Conservation (phyloP, 92 coral and sea anemone species). For the Parazoanthus darwini region DNA sequence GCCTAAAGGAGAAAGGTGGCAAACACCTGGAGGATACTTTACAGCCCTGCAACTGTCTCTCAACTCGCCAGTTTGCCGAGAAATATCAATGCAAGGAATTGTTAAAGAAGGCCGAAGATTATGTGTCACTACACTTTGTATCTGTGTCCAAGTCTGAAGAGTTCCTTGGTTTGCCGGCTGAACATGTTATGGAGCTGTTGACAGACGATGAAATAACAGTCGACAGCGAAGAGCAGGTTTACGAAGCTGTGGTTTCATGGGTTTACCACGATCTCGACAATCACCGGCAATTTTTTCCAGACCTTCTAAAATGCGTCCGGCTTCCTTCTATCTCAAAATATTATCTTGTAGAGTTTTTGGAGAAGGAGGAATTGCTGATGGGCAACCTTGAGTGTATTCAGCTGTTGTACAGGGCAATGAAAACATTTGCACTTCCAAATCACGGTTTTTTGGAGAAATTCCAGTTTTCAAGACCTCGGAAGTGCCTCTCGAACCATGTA, state of each 20-base stretch:
- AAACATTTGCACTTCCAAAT: slow-evolving; percentile 69
- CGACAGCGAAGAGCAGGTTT: slow-evolving; percentile 83
- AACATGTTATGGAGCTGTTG: slow-evolving; percentile 70
- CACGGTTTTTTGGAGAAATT: slow-evolving; percentile 14
- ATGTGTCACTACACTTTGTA: slow-evolving; percentile 73
- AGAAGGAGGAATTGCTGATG: slow-evolving; percentile 72
- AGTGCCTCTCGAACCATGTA: slow-evolving; percentile 54
- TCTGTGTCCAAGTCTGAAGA: slow-evolving; percentile 89
- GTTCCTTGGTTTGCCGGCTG: slow-evolving; percentile 59
- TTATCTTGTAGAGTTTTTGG: slow-evolving; percentile 78
- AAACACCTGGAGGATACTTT: slow-evolving; percentile 66
- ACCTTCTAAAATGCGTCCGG: slow-evolving; percentile 73
- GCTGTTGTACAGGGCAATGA: slow-evolving; percentile 82
- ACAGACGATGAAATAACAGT: slow-evolving; percentile 78
- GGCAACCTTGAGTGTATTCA: slow-evolving; percentile 69
- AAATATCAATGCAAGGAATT: slow-evolving; percentile 81
- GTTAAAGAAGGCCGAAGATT: slow-evolving; percentile 66
- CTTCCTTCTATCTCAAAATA: slow-evolving; percentile 77
- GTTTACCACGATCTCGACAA: slow-evolving; percentile 73
- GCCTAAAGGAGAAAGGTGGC: slow-evolving; percentile 81
- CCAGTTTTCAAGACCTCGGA: slow-evolving; percentile 64
- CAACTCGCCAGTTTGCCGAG: slow-evolving; percentile 86
- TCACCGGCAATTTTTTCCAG: slow-evolving; percentile 58
- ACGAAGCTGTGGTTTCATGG: slow-evolving; percentile 89
- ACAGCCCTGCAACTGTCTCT: slow-evolving; percentile 81